Conservation (phyloP, 92 coral and sea anemone species). For the Desmophyllum pertusum region DNA sequence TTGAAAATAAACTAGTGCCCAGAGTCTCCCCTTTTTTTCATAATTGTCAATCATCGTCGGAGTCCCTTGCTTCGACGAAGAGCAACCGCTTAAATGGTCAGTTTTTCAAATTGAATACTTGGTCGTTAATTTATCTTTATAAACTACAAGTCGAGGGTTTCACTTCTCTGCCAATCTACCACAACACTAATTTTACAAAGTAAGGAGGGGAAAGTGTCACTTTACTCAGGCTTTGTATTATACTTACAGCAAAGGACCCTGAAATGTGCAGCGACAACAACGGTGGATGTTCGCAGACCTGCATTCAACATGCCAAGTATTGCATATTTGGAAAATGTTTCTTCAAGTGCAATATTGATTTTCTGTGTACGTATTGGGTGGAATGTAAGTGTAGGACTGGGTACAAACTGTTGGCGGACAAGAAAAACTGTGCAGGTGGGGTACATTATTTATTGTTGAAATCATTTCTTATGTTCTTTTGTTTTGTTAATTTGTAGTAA, state of each 20-base stretch:
- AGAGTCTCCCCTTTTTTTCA: too few species aligned
- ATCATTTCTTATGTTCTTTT: not conserved
- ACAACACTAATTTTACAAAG: too few species aligned
- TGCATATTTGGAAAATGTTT: constrained; percentile 65
- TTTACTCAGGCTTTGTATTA: too few species aligned
- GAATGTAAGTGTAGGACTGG: constrained; percentile 62
- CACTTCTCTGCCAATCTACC: too few species aligned
- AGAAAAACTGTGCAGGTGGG: constrained; percentile 65
- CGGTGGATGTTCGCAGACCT: constrained; percentile 68
- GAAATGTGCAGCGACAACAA: constrained; percentile 56
- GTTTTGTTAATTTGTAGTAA: not conserved
- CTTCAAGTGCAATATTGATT: constrained; percentile 52
- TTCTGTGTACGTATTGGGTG: constrained; percentile 61
- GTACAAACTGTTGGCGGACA: constrained; percentile 54
- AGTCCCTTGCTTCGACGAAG: too few species aligned
- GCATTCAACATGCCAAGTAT: constrained; percentile 48
- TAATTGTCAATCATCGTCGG: too few species aligned
- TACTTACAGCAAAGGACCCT: constrained; percentile 54
- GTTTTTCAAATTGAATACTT: too few species aligned
- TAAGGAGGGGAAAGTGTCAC: too few species aligned
- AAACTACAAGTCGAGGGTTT: too few species aligned
- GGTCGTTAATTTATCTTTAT: too few species aligned
- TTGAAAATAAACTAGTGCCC: too few species aligned
- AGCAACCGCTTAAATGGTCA: too few species aligned
- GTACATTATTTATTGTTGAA: not conserved